phyloP scores from a whole-genome alignment of 2,888 invertebrate species.

The Scaptomyza tumidula region DNA sequence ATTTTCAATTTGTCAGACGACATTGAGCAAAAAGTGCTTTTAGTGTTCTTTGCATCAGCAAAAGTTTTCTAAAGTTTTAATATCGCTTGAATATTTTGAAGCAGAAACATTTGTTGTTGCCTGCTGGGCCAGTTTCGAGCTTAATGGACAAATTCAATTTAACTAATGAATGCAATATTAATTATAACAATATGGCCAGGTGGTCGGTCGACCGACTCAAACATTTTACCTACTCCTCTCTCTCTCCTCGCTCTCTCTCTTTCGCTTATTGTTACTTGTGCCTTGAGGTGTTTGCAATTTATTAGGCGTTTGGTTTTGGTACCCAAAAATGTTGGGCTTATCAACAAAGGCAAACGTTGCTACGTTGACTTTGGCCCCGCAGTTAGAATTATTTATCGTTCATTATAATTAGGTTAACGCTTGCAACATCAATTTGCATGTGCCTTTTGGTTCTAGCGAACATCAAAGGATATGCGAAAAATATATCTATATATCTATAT shows the following conservation, averaged over 20 bases:
- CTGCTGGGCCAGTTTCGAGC: neutral
- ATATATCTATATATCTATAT: neutral
- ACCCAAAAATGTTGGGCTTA: slow-evolving; percentile 22
- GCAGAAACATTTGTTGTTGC: neutral
- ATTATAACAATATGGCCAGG: slow-evolving; percentile 44
- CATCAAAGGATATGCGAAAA: neutral
- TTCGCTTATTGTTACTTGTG: neutral
- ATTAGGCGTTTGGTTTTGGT: slow-evolving; percentile 6
- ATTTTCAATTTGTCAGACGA: slow-evolving; percentile 57
- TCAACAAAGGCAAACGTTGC: slow-evolving; percentile 27
- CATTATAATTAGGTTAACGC: slow-evolving; percentile 32
- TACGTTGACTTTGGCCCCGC: slow-evolving; percentile 2
- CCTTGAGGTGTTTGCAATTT: slow-evolving; percentile 29
- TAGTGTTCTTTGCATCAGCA: slow-evolving; percentile 33
- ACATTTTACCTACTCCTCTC: too few relatives aligned
- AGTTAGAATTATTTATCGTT: slow-evolving; percentile 17
- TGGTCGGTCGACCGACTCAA: neutral
- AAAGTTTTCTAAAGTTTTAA: slow-evolving; percentile 25
- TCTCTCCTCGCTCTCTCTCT: neutral
- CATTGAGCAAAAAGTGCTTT: slow-evolving; percentile 40
- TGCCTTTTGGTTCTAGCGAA: neutral
- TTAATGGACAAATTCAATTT: slow-evolving; percentile 39
- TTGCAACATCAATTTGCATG: slow-evolving; percentile 4
- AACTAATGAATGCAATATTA: slow-evolving; percentile 63
- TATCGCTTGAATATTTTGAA: slow-evolving; percentile 48